These are phyloP conservation scores for Ptychobarbus kaznakovi DNA, from an alignment of 2,797 vertebrate genomes.

Conservation along the genomic window DNA sequence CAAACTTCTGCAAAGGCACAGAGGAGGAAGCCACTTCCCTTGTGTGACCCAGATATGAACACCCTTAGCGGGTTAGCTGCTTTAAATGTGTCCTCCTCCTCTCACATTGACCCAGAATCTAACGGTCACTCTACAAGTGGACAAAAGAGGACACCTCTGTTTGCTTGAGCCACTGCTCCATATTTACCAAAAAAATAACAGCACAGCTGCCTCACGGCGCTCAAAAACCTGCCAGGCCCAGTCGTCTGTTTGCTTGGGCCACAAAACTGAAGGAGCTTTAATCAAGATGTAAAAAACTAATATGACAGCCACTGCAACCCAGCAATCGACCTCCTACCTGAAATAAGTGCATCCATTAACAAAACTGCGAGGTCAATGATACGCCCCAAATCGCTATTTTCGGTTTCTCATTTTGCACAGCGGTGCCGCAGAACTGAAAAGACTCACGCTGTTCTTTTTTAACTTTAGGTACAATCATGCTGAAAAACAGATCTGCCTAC, in stretches of 20 bases:
- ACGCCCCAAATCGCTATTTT: constrained; percentile 61
- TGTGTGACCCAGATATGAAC: constrained; percentile 68
- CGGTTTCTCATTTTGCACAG: constrained; percentile 8
- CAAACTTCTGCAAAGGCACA: constrained; percentile 60
- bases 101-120: constrained; percentile 78
- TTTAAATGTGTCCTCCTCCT: constrained; percentile 59
- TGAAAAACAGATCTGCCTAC: constrained; percentile 25
- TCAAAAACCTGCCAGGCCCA: not conserved
- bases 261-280: constrained; percentile 27
- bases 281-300: constrained; percentile 67
- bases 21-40: constrained; percentile 59
- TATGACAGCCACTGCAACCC: constrained; percentile 68
- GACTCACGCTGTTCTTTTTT: not conserved
- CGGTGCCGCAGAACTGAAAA: not conserved
- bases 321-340: constrained; percentile 66
- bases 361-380: constrained; percentile 70
- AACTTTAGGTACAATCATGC: constrained; percentile 28
- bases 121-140: constrained; percentile 60
- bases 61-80: constrained; percentile 59
- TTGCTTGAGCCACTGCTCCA: constrained; percentile 18
- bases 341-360: constrained; percentile 72
- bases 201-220: not conserved
- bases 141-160: constrained; percentile 60
- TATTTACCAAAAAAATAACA: not conserved
- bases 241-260: constrained; percentile 36